Percentiles rank a stretch among this genome's conserved stretches.
phyloP scores from a whole-genome alignment of 2,797 vertebrate species.

The Lophius americanus region DNA sequence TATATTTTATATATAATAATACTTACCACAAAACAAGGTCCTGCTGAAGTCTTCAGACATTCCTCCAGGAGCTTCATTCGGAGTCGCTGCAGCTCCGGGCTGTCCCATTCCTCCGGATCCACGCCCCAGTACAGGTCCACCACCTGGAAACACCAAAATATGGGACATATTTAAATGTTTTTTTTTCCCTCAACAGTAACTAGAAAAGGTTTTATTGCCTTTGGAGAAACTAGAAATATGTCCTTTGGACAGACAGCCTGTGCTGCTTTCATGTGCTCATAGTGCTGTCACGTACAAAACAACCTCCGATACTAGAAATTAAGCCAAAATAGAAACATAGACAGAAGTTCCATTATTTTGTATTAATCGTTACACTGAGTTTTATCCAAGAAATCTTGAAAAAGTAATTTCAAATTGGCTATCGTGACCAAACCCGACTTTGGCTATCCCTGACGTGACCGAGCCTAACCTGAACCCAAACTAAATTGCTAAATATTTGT shows the following conservation, averaged over 20 bases:
- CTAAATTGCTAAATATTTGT: not conserved
- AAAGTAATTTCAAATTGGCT: no score
- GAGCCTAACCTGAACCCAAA: no score
- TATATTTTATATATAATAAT: not conserved
- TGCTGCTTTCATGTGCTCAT: no score
- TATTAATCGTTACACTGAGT: no score
- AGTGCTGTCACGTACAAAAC: no score
- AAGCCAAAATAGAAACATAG: no score
- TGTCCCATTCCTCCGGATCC: conserved; percentile 94
- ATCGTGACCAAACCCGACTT: no score
- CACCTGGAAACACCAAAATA: conserved; percentile 80
- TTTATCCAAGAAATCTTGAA: no score
- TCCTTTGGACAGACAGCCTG: no score
- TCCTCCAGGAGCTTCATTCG: conserved; percentile 97
- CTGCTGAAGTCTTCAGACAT: conserved; percentile 96
- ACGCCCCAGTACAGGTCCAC: conserved; percentile 98
- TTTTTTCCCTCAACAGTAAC: not conserved
- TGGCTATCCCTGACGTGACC: no score
- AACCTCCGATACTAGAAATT: no score
- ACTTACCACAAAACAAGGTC: conserved; percentile 99
- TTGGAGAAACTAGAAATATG: not conserved
- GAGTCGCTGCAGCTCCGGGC: conserved; percentile 91
- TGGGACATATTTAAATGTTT: not conserved
- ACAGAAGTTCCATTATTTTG: no score
- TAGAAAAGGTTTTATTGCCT: not conserved